A percentile compares a stretch with the other conserved stretches of the same genome.
Conservation (phyloP, 2,113 vertebrate genomes). For the Chionomys nivalis region DNA sequence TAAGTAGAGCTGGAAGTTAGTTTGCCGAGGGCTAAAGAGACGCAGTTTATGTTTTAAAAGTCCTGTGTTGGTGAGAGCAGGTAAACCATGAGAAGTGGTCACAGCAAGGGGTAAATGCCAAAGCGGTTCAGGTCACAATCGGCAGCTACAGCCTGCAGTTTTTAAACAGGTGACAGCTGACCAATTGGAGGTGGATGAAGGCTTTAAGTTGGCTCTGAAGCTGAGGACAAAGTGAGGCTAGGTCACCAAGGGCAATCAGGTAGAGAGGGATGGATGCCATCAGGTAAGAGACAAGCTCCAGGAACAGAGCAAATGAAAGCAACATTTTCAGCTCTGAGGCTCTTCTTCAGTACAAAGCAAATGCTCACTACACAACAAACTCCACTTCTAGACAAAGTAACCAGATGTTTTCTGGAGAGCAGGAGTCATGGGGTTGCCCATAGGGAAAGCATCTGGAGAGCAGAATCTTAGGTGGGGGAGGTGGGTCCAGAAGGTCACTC, state of each 20-base stretch:
- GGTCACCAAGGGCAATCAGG: background rate
- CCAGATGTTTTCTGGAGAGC: background rate
- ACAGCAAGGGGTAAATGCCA: background rate
- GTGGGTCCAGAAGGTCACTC: background rate
- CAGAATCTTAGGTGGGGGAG: background rate
- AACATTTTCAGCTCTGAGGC: background rate
- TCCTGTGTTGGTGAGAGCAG: background rate
- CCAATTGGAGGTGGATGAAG: background rate
- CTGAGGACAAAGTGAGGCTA: background rate
- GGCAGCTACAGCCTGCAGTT: background rate
- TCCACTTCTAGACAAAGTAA: background rate
- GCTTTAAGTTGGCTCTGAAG: background rate
- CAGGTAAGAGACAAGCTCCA: background rate
- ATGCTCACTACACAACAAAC: rapidly evolving
- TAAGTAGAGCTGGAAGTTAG: background rate
- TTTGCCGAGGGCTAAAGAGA: background rate
- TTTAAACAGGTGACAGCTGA: background rate
- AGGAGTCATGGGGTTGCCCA: rapidly evolving
- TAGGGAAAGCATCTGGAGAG: rapidly evolving
- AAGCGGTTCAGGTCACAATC: too few relatives aligned
- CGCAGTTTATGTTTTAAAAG: background rate
- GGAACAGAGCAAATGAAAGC: background rate
- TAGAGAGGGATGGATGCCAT: rapidly evolving
- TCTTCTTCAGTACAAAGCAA: background rate
- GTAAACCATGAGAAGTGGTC: background rate